phyloP scores from a whole-genome alignment of 1,140 invertebrate genomes.

The Brachionus paranguensis region DNA sequence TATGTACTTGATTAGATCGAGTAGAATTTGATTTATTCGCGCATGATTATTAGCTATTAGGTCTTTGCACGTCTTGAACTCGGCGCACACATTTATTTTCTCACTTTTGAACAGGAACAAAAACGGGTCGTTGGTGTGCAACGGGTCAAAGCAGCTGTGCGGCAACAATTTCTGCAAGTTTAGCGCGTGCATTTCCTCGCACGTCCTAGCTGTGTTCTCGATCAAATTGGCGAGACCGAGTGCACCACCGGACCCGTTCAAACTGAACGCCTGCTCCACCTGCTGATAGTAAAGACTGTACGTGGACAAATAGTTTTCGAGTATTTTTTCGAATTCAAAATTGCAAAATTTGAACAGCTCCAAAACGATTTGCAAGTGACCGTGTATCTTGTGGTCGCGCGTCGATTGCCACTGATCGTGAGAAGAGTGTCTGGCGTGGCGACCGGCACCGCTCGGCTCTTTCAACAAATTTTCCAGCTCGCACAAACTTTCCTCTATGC shows the following conservation, averaged over 20 bases:
- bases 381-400: background rate
- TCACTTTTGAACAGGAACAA: constrained; percentile 24
- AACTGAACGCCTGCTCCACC: background rate
- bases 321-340: constrained; percentile 21
- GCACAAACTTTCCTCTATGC: background rate
- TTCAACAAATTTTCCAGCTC: background rate
- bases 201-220: constrained; percentile 20
- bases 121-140: constrained; percentile 25
- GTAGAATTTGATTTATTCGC: background rate
- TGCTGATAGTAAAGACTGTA: constrained; percentile 30
- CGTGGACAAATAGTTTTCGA: constrained; percentile 13
- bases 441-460: background rate
- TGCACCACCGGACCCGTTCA: background rate
- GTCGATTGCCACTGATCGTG: background rate
- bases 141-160: constrained; percentile 26
- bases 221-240: background rate
- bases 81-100: constrained; percentile 1
- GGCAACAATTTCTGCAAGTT: constrained; percentile 28
- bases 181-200: constrained; percentile 9
- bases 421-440: background rate
- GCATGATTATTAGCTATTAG: background rate
- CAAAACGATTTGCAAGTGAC: background rate
- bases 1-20: background rate
- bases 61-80: constrained; percentile 21
- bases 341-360: background rate